phyloP scores from a whole-genome alignment of 2,888 invertebrate species.

The Drosophila prostipennis region DNA sequence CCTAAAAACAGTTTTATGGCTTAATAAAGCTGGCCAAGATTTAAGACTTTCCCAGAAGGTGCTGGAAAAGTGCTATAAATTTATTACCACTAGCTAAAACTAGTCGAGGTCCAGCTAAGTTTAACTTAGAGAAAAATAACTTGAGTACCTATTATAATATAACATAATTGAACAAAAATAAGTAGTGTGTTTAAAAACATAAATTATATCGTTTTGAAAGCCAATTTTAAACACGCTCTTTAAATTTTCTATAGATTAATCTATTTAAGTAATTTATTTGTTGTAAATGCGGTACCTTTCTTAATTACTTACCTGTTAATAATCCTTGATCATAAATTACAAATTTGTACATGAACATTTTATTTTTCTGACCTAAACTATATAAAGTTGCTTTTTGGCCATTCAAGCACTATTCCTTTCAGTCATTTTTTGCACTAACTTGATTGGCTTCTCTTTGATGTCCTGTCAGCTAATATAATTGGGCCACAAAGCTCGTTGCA shows the following conservation, averaged over 20 bases:
- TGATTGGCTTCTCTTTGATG: slow-evolving; percentile 33
- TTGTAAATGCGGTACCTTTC: no score
- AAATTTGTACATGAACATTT: no score
- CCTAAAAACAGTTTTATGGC: slow-evolving; percentile 1
- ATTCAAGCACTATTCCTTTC: not conserved
- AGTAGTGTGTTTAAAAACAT: no score
- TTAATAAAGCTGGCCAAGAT: slow-evolving; percentile 1
- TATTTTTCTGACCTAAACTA: not conserved
- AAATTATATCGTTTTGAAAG: no score
- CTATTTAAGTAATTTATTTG: no score
- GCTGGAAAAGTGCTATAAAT: not conserved
- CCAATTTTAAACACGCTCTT: no score
- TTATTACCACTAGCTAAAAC: not conserved
- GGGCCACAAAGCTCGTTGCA: slow-evolving; percentile 6
- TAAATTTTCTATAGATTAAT: no score
- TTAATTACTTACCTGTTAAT: not conserved
- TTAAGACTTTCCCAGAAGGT: not conserved
- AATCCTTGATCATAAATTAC: no score
- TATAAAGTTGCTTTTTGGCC: not conserved
- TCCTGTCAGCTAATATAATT: slow-evolving; percentile 15
- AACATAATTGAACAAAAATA: no score
- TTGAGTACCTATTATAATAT: not conserved
- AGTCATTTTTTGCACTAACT: not conserved
- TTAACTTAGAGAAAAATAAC: not conserved
- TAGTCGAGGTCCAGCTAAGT: not conserved